Conservation (phyloP, 1,140 invertebrate species). For the Aradophagus sp. region DNA sequence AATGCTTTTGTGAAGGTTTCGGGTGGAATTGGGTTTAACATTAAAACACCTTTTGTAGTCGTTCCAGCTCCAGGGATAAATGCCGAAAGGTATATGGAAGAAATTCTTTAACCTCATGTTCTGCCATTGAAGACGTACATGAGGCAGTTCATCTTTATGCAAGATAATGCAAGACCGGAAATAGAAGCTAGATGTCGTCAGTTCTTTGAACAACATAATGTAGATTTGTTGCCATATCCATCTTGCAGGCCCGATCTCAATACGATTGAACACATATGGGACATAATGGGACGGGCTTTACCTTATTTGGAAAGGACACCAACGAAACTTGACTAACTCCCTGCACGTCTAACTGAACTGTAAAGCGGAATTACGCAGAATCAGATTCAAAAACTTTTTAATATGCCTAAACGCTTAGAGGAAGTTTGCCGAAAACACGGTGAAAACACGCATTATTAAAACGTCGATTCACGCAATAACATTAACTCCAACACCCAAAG, state of each 20-base stretch:
- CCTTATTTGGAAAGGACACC: neutral
- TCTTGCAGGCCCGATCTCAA: slow-evolving; percentile 68
- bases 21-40: neutral
- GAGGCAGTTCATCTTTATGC: slow-evolving; percentile 28
- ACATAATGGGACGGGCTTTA: slow-evolving; percentile 24
- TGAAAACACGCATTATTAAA: too few species aligned
- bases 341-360: too few species aligned
- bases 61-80: slow-evolving; percentile 23
- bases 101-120: slow-evolving; percentile 44
- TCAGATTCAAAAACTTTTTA: too few species aligned
- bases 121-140: slow-evolving; percentile 5
- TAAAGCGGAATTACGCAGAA: too few species aligned
- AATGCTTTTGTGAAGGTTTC: slow-evolving; percentile 13
- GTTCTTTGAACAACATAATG: slow-evolving; percentile 49
- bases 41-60: slow-evolving; percentile 9
- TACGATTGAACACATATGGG: slow-evolving; percentile 70
- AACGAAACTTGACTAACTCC: slow-evolving; percentile 4
- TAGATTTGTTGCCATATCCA: slow-evolving; percentile 63
- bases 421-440: too few species aligned
- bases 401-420: too few species aligned
- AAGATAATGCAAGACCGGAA: slow-evolving; percentile 47
- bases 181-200: slow-evolving; percentile 34
- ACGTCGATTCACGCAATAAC: too few species aligned
- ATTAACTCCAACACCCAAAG: too few species aligned
- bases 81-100: slow-evolving; percentile 55